Evolutionary conservation across 2,888 invertebrate species (phyloP).

Genomic region (Apamea monoglypha): DNA sequence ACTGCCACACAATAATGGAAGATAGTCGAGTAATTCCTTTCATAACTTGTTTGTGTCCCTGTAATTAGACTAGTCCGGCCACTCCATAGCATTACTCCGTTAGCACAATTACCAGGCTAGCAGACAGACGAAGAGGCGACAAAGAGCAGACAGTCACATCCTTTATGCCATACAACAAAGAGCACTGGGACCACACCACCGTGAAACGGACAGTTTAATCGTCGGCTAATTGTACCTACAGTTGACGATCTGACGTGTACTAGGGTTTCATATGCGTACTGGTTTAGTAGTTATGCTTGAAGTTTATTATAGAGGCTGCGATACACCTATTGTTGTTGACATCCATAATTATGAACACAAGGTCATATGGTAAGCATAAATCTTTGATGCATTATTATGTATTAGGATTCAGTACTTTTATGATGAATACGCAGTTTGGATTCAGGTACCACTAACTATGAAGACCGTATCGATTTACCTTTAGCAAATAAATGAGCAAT

Average conservation of each 20-base stretch:
- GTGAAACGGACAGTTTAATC: constrained; percentile 70
- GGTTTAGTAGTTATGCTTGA: constrained; percentile 9
- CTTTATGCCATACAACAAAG: constrained; percentile 43
- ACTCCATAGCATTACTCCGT: constrained; percentile 13
- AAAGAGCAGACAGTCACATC: constrained; percentile 32
- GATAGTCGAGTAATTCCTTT: constrained; percentile 19
- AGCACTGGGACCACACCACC: constrained; percentile 51
- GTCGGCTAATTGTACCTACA: constrained; percentile 58
- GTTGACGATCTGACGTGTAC: constrained; percentile 35
- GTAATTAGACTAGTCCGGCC: constrained; percentile 18
- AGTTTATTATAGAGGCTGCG: constrained; percentile 4
- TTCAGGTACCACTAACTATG: background rate
- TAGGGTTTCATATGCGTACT: constrained; percentile 9
- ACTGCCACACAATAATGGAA: constrained; percentile 4
- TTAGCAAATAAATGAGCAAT: background rate
- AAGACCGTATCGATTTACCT: constrained; percentile 5
- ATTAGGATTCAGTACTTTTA: background rate
- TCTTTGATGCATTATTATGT: background rate
- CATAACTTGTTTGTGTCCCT: constrained; percentile 14
- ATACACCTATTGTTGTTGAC: constrained; percentile 8
- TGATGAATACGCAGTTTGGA: background rate
- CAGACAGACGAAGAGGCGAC: constrained; percentile 30
- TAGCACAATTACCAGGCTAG: constrained; percentile 35
- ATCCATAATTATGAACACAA: constrained; percentile 27
- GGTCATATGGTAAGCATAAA: background rate